Conservation (phyloP, 1,140 invertebrate genomes). For the Scaptomyza pallida region DNA sequence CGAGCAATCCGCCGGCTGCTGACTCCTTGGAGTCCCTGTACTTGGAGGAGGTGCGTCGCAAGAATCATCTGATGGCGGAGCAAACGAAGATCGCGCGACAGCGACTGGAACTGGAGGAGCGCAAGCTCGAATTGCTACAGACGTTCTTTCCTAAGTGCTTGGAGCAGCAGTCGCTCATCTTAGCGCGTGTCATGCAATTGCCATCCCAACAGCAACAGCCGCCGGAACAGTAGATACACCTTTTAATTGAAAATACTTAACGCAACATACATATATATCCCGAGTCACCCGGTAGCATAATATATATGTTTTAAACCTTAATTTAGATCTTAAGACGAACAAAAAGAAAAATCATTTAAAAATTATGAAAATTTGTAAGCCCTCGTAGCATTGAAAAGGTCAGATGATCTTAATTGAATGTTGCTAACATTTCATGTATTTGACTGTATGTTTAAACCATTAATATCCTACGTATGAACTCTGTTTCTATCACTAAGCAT, state of each 20-base stretch:
- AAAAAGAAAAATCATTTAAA: conserved; percentile 13
- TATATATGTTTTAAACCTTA: conserved; percentile 35
- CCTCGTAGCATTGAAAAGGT: conserved; percentile 1
- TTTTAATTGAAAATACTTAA: background rate
- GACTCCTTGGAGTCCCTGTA: conserved; percentile 67
- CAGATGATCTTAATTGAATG: conserved; percentile 9
- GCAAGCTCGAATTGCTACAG: conserved; percentile 69
- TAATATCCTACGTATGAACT: conserved; percentile 18
- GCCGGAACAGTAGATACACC: conserved; percentile 35
- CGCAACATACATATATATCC: conserved; percentile 16
- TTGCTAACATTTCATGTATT: background rate
- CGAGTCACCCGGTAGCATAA: conserved; percentile 18
- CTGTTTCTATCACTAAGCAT: conserved; percentile 36
- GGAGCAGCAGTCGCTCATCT: conserved; percentile 71
- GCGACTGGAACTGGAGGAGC: conserved; percentile 67
- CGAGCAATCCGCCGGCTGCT: conserved; percentile 43
- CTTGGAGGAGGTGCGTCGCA: conserved; percentile 72
- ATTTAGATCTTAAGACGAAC: conserved; percentile 17
- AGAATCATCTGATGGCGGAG: conserved; percentile 71
- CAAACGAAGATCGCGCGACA: conserved; percentile 70
- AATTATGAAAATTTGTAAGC: conserved; percentile 21
- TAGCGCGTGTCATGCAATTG: conserved; percentile 50
- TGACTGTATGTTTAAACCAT: conserved; percentile 23
- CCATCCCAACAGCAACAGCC: conserved; percentile 11
- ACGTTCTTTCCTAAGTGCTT: conserved; percentile 75